Evolutionary conservation across 2,888 invertebrate species (phyloP), one percentile per base, ranked within the genome.

Genomic region (Sarcophaga variegata): DNA sequence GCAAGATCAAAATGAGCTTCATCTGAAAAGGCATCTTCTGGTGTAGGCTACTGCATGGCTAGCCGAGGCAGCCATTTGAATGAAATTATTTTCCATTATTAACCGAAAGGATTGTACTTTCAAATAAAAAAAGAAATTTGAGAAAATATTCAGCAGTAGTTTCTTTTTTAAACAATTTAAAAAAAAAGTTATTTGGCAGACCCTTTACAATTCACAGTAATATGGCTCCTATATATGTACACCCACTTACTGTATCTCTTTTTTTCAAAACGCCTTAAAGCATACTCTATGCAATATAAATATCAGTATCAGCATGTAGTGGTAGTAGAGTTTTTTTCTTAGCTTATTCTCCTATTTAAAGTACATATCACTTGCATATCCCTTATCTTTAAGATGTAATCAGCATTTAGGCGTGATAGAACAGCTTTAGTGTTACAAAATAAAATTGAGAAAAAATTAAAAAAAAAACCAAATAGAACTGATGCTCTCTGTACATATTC

Each of bases 361-460:
- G 84, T 84, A 88, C 81, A 85, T 74, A 80, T 86, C 88, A 85
- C 82, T 86, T 81, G 88, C 74, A 82, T 86, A 88, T 86, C 88
- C 84, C 70, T 79, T 86, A 88, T 86, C 88, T 86, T 84, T 70
- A 74, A 88, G 88, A 88, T 86, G 79, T 82, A 86, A 88, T 88
- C 88, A 88, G 84, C 84, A 86, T 86, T 79, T 88, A 85, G 82
- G 79, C 84, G 79, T 78, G 88, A 86, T 88, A 88, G 88, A 84
- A 85, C 88, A 88, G 85, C 81, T 88, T 81, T 79, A 84, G 87
- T 87, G 70, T 81, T 83, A 83, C 66, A 86, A 54, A 86, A 86
- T 83, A 80, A 74, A 47, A 83, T 86, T 77, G 74, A 82, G 62
- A 64, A 62, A 69, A 67, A 22, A 66, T 11, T 8, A 20, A 67